These are phyloP conservation scores for Nannospalax galili DNA, from an alignment of 2,113 vertebrate genomes.

Conservation along the genomic window DNA sequence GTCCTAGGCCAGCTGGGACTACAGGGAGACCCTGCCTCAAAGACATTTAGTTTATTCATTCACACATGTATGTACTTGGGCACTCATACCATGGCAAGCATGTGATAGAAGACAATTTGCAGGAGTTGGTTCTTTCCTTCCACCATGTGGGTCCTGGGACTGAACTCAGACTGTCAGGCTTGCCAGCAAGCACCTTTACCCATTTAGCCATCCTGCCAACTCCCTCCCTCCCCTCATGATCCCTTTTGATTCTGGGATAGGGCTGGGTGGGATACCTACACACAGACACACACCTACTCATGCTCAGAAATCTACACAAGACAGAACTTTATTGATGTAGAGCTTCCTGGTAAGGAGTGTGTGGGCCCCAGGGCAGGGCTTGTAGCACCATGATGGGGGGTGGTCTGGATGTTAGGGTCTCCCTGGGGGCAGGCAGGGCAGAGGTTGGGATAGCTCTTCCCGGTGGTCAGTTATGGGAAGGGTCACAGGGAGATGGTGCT, in stretches of 20 bases:
- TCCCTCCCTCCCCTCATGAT: not conserved
- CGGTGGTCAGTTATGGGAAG: not conserved
- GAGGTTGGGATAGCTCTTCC: slow-evolving; percentile 12
- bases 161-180: not conserved
- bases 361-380: slow-evolving; percentile 63
- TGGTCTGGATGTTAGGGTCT: slow-evolving; percentile 43
- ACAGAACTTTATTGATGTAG: slow-evolving; percentile 77
- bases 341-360: slow-evolving; percentile 60
- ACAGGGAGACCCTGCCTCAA: not conserved
- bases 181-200: not conserved
- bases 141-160: not conserved
- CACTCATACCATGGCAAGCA: too few species aligned
- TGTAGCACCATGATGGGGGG: slow-evolving; percentile 67
- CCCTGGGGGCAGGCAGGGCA: slow-evolving; percentile 44
- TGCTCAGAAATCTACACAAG: slow-evolving; percentile 41
- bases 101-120: not conserved
- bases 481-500: slow-evolving; percentile 39
- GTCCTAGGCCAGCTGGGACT: too few species aligned
- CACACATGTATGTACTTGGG: not conserved
- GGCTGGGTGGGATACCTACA: not conserved
- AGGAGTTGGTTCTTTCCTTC: not conserved
- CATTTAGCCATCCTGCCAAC: not conserved
- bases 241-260: not conserved
- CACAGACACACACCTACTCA: not conserved
- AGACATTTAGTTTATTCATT: not conserved